Evolutionary conservation across 2,888 invertebrate species (phyloP), one percentile per base, ranked within the genome.

Genomic region (Dynastes tityus): DNA sequence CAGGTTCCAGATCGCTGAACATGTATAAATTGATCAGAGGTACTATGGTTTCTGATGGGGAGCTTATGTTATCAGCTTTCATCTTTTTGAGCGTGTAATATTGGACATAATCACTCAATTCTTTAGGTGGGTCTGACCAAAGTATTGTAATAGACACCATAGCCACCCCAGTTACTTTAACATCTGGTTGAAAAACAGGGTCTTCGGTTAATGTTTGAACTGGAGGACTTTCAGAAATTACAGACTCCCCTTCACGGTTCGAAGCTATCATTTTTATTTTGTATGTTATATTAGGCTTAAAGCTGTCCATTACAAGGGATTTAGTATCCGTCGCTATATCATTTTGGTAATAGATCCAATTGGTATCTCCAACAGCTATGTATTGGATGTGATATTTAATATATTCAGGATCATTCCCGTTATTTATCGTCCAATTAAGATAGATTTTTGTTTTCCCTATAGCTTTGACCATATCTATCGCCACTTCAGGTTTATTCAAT

Each of bases 401-500:
- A 81, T 90, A 89, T 27, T 95, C 90, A 0, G 93, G 92, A 73
- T 93, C 92, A 85, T 96, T 96, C 80, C 95, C 95, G 80, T 94
- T 92, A 79, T 93, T 92, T 0, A 95, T 91, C 0, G 95, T 96
- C 96, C 96, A 96, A 86, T 96, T 96, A 0, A 96, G 87, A 87
- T 92, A 97, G 64, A 97, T 92, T 86, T 94, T 93, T 6, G 92
- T 91, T 0, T 93, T 92, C 74, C 94, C 95, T 22, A 96, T 94
- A 0, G 95, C 92, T 86, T 94, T 94, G 0, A 94, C 92, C 79
- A 92, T 92, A 83, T 94, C 93, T 81, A 96, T 92, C 70, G 89
- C 91, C 0, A 96, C 91, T 86, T 92, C 92, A 0, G 96, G 96
- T 78, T 91, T 91, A 82, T 94, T 94, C 82, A 93, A 90, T 0